phyloP scores from a whole-genome alignment of 2,888 invertebrate genomes.

The Agonopterix heracliana region DNA sequence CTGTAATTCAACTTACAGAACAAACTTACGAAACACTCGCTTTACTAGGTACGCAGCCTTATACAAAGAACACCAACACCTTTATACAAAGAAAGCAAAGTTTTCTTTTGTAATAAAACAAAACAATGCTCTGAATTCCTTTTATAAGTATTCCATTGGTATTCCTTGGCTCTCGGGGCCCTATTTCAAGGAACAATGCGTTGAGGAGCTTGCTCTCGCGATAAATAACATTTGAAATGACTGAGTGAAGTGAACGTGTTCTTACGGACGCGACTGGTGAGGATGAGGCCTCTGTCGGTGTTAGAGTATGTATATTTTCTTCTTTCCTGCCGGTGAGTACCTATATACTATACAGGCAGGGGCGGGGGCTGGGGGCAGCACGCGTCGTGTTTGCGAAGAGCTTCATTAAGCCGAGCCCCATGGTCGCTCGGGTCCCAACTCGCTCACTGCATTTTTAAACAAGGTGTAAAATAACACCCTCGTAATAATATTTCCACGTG shows the following conservation, averaged over 20 bases:
- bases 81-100: constrained; percentile 2
- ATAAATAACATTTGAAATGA: constrained; percentile 23
- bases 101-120: constrained; percentile 9
- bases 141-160: constrained; percentile 2
- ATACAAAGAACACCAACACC: constrained; percentile 3
- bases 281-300: constrained; percentile 15
- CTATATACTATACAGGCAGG: too few species aligned
- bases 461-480: too few species aligned
- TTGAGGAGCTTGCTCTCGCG: constrained; percentile 6
- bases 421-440: too few species aligned
- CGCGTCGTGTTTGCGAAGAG: too few species aligned
- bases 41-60: not conserved
- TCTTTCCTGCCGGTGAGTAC: too few species aligned
- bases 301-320: too few species aligned
- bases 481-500: too few species aligned
- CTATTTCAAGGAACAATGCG: not conserved
- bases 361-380: too few species aligned
- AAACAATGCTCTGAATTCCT: constrained; percentile 1
- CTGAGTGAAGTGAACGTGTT: constrained; percentile 1
- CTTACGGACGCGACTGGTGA: not conserved
- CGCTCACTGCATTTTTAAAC: too few species aligned
- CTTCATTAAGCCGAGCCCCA: too few species aligned
- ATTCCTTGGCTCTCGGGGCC: not conserved
- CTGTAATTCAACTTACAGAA: not conserved
- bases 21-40: not conserved